phyloP scores from a whole-genome alignment of 2,888 invertebrate genomes.

The Plebejus argus region DNA sequence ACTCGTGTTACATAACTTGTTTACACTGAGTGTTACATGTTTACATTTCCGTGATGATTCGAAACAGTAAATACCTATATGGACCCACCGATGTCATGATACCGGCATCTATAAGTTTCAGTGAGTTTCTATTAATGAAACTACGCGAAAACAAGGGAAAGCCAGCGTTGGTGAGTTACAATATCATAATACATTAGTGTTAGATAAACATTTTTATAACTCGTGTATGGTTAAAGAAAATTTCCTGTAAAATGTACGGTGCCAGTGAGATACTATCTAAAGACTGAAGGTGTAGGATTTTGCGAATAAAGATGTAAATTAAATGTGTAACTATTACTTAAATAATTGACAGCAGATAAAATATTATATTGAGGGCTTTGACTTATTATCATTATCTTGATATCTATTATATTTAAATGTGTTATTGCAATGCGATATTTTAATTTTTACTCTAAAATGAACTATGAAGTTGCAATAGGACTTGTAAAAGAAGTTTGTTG shows the following conservation, averaged over 20 bases:
- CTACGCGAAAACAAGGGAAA: slow-evolving; percentile 48
- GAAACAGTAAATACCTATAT: slow-evolving; percentile 57
- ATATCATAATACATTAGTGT: not conserved
- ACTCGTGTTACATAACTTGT: not conserved
- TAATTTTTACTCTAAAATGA: too few species aligned
- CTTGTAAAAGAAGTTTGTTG: too few species aligned
- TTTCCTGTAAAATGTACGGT: not conserved
- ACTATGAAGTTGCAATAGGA: too few species aligned
- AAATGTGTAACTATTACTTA: too few species aligned
- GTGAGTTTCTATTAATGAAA: slow-evolving; percentile 54
- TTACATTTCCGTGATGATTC: slow-evolving; percentile 14
- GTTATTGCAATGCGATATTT: not conserved
- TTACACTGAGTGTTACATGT: not conserved
- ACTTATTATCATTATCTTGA: not conserved
- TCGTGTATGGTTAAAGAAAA: not conserved
- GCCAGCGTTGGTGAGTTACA: slow-evolving; percentile 54
- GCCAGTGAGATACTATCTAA: not conserved
- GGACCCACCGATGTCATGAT: slow-evolving; percentile 51
- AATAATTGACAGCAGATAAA: not conserved
- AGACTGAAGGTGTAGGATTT: too few species aligned
- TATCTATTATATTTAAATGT: not conserved
- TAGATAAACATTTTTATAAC: not conserved
- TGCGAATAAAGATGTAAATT: too few species aligned
- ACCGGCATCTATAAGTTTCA: slow-evolving; percentile 57
- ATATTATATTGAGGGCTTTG: not conserved